These are phyloP conservation scores for Acanthacorydalis orientalis DNA, from an alignment of 2,888 invertebrate genomes.

Conservation along the genomic window DNA sequence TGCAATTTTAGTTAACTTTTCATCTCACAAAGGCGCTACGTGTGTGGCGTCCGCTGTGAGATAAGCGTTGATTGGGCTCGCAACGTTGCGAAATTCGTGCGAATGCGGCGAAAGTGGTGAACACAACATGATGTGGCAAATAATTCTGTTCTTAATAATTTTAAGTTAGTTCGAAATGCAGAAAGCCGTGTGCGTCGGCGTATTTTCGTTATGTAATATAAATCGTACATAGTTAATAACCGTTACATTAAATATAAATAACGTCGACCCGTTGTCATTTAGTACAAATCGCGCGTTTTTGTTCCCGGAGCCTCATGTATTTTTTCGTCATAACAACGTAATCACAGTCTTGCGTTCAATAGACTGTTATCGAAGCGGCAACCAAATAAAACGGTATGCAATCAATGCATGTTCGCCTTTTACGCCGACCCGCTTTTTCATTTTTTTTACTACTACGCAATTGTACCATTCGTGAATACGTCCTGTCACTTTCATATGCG, in stretches of 20 bases:
- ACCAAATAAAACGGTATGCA: too few relatives aligned
- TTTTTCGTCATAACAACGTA: constrained; percentile 11
- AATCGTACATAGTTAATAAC: constrained; percentile 20
- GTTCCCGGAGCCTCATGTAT: constrained; percentile 22
- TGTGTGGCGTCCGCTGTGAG: not conserved
- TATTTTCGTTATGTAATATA: constrained; percentile 26
- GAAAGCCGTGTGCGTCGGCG: constrained; percentile 24
- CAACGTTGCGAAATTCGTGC: constrained; percentile 17
- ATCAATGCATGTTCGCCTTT: too few relatives aligned
- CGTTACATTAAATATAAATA: constrained; percentile 22
- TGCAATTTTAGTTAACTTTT: too few relatives aligned
- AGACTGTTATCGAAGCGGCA: not conserved
- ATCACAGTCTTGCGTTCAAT: constrained; percentile 6
- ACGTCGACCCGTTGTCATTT: constrained; percentile 18
- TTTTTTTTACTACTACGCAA: too few relatives aligned
- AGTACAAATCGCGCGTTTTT: constrained; percentile 26
- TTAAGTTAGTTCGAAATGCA: constrained; percentile 23
- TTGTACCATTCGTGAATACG: too few relatives aligned
- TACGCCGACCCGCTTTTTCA: too few relatives aligned
- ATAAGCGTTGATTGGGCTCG: constrained; percentile 8
- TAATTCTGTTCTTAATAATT: constrained; percentile 28
- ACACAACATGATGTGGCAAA: constrained; percentile 33
- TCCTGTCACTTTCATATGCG: too few relatives aligned
- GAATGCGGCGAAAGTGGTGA: constrained; percentile 18
- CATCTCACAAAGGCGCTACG: too few relatives aligned